Percentiles rank a stretch among this genome's conserved stretches.
Conservation (phyloP, 1,140 invertebrate species). For the Helicoverpa armigera region DNA sequence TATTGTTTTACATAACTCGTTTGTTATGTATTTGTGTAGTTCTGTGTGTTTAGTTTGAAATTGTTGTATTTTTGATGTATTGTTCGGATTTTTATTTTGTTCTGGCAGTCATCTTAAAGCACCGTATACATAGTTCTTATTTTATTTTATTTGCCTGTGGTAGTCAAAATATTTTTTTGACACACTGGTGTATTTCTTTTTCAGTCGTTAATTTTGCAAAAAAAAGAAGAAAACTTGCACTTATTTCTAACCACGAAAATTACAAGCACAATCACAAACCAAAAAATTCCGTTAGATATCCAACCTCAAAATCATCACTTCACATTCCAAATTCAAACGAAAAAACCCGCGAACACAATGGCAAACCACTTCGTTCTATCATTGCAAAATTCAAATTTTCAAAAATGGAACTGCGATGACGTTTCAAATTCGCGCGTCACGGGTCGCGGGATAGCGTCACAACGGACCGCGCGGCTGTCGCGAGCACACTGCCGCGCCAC, state of each 20-base stretch:
- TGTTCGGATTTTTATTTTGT: neutral
- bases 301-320: neutral
- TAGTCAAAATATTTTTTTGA: no score
- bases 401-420: neutral
- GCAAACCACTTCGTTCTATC: no score
- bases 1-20: slow-evolving; percentile 70
- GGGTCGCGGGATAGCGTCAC: slow-evolving; percentile 27
- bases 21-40: neutral
- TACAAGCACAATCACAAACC: neutral
- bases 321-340: slow-evolving; percentile 29
- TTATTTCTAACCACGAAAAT: neutral
- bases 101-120: no score
- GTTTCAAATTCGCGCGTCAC: neutral
- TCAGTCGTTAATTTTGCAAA: no score
- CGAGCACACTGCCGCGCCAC: slow-evolving; percentile 38
- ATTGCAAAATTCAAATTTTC: no score
- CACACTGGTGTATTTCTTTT: no score
- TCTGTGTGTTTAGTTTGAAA: neutral
- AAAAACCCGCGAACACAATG: neutral
- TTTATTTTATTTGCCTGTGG: no score
- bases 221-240: no score
- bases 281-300: neutral
- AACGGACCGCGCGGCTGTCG: slow-evolving; percentile 32
- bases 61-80: neutral
- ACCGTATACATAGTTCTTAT: no score